A percentile compares a stretch with the other conserved stretches of the same genome.
Evolutionary conservation across 2,888 invertebrate species (phyloP).

Genomic region (Conistra vaccinii): DNA sequence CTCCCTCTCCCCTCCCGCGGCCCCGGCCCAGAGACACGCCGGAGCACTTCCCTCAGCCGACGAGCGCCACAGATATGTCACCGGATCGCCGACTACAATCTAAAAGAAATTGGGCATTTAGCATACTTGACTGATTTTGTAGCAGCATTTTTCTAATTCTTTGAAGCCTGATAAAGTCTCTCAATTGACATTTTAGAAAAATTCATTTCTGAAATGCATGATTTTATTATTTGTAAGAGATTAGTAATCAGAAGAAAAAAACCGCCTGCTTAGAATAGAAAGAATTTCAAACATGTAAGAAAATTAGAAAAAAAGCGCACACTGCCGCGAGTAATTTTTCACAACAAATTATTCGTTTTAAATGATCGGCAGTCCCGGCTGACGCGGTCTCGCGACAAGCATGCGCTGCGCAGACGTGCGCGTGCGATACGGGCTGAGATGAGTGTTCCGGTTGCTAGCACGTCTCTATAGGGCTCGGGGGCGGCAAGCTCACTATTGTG

Average conservation of each 20-base stretch:
- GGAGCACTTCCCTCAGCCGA: constrained; percentile 25
- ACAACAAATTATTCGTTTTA: background rate
- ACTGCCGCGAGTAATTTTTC: too few relatives aligned
- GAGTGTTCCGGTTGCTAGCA: constrained; percentile 5
- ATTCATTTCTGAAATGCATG: too few relatives aligned
- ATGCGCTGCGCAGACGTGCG: background rate
- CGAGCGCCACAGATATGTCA: background rate
- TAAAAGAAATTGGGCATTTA: background rate
- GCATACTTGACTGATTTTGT: background rate
- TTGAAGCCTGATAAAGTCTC: background rate
- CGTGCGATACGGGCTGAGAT: background rate
- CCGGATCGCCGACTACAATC: background rate
- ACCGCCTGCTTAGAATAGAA: too few relatives aligned
- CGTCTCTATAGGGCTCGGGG: constrained; percentile 22
- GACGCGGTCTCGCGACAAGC: background rate
- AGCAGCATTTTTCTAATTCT: background rate
- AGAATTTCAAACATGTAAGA: too few relatives aligned
- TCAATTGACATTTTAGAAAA: background rate
- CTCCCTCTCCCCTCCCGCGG: constrained; percentile 39
- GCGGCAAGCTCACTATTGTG: constrained; percentile 26
- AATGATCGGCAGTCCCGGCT: background rate
- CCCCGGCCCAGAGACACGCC: constrained; percentile 5
- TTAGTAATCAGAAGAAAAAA: too few relatives aligned
- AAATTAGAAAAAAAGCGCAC: too few relatives aligned
- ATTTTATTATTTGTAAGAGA: too few relatives aligned